Percentiles rank a stretch among this genome's conserved stretches.
Conservation (phyloP, 2,888 invertebrate genomes). For the Lagria hirta region DNA sequence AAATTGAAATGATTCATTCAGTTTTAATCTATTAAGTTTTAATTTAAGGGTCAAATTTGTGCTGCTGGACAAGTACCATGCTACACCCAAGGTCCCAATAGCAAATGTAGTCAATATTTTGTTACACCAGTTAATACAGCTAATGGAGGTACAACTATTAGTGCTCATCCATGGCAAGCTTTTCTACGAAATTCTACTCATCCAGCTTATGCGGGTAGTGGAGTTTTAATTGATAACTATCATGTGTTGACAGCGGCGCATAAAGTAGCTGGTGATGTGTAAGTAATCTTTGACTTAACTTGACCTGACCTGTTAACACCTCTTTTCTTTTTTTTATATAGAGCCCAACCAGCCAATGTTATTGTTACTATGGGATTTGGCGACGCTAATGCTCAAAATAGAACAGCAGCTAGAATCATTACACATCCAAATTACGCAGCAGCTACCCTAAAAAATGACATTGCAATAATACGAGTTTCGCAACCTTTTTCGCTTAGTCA, state of each 20-base stretch:
- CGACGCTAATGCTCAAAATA: constrained; percentile 31
- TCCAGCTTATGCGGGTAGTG: constrained; percentile 65
- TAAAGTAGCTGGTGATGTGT: constrained; percentile 55
- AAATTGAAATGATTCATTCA: constrained; percentile 6
- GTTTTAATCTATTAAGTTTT: neutral
- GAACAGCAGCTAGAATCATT: constrained; percentile 36
- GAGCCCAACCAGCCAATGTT: constrained; percentile 33
- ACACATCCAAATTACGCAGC: constrained; percentile 67
- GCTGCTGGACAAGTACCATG: constrained; percentile 43
- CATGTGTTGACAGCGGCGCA: constrained; percentile 76
- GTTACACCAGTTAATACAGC: constrained; percentile 47
- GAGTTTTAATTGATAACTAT: constrained; percentile 66
- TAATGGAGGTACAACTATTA: constrained; percentile 63
- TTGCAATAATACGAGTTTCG: constrained; percentile 75
- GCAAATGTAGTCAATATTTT: constrained; percentile 54
- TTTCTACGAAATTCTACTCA: constrained; percentile 43
- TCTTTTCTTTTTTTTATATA: constrained; percentile 23
- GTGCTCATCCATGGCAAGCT: constrained; percentile 76
- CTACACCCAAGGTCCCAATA: constrained; percentile 34
- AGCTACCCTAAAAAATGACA: constrained; percentile 74
- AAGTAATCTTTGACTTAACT: constrained; percentile 25
- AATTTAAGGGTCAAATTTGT: constrained; percentile 34
- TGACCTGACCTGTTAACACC: too few species aligned
- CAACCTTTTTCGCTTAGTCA: constrained; percentile 59
- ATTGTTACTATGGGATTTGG: constrained; percentile 42